A percentile compares a stretch with the other conserved stretches of the same genome.
Conservation (phyloP, 2,888 invertebrate genomes). For the Heteromyza rotundicornis region DNA sequence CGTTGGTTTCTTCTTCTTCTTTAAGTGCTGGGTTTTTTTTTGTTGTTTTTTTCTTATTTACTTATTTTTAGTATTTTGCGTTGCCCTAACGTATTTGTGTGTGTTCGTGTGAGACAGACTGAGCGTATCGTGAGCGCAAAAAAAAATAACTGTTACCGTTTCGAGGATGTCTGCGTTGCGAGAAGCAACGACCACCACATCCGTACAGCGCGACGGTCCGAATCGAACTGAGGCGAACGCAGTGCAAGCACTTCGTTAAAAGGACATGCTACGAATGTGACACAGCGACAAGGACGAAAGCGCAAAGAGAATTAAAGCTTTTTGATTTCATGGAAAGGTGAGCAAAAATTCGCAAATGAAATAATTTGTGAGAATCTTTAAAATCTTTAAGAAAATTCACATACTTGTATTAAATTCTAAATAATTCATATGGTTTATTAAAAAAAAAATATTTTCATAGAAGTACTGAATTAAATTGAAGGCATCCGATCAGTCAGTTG, state of each 20-base stretch:
- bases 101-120: conserved; percentile 5
- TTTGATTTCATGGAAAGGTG: no score
- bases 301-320: no score
- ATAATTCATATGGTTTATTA: no score
- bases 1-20: not conserved
- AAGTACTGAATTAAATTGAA: no score
- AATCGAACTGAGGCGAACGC: conserved; percentile 44
- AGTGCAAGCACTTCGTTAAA: conserved; percentile 33
- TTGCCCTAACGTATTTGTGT: not conserved
- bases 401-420: no score
- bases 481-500: no score
- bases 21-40: conserved; percentile 2
- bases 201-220: conserved; percentile 49
- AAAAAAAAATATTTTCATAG: no score
- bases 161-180: not conserved
- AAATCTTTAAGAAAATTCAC: no score
- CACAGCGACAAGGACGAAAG: conserved; percentile 38
- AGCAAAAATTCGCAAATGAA: no score
- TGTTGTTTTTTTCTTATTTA: not conserved
- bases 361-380: no score
- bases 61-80: not conserved
- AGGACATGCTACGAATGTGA: conserved; percentile 30
- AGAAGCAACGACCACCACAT: conserved; percentile 29
- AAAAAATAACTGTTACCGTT: not conserved
- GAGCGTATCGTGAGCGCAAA: not conserved